Evolutionary conservation across 1,140 invertebrate genomes (phyloP).

Genomic region (Musca domestica): DNA sequence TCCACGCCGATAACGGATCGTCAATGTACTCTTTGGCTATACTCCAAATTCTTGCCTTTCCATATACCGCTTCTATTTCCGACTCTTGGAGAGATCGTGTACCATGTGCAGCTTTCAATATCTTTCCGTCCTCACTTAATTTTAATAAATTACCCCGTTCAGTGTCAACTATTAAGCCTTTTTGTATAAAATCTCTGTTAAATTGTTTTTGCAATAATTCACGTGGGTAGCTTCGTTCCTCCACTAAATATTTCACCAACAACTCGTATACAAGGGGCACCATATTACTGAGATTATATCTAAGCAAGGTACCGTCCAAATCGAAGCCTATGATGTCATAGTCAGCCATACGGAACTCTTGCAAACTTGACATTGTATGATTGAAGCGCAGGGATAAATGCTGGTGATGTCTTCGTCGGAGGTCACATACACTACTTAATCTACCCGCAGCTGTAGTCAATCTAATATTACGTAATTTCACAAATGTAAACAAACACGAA

Average conservation of each 20-base stretch:
- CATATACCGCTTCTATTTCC: conserved; percentile 66
- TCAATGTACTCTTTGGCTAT: conserved; percentile 57
- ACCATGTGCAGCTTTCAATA: conserved; percentile 70
- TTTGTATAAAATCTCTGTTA: conserved; percentile 67
- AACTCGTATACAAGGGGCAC: conserved; percentile 65
- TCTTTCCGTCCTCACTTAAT: conserved; percentile 61
- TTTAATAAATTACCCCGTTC: conserved; percentile 72
- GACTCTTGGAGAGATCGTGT: conserved; percentile 59
- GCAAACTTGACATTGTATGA: conserved; percentile 45
- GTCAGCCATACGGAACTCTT: conserved; percentile 59
- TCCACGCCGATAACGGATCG: conserved; percentile 63
- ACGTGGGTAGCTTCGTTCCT: conserved; percentile 62
- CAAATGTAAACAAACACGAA: conserved; percentile 1
- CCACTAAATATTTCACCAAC: conserved; percentile 64
- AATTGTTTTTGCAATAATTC: conserved; percentile 56
- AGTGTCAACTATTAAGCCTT: conserved; percentile 73
- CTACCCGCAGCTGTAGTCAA: not conserved
- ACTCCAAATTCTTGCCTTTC: conserved; percentile 62
- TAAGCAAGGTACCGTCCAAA: conserved; percentile 71
- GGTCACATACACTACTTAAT: no score
- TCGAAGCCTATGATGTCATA: conserved; percentile 82
- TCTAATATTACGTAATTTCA: conserved; percentile 7
- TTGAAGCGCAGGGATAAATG: conserved; percentile 32
- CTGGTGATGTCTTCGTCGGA: no score
- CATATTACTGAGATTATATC: conserved; percentile 64